Base-by-base conservation (phyloP, 2,797 vertebrate genomes). In the Eremophila alpestris region DNA sequence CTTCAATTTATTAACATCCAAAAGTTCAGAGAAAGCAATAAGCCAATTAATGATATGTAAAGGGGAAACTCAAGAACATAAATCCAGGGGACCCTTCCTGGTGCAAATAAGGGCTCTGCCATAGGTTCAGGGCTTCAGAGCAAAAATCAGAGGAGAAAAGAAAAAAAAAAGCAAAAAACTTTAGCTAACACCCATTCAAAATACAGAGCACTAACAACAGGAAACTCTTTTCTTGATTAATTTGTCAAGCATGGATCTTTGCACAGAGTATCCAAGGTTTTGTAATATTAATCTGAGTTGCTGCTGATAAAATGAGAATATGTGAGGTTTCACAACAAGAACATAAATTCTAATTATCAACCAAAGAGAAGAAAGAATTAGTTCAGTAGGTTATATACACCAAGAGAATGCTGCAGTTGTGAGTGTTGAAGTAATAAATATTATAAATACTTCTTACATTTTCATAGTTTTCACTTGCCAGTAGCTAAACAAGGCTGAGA, bases 331-430 rank as follows among this genome's bases (percentile, higher is more conserved):
- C 85, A 55, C 38, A 85, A 63, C 32, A 91, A 65, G 64, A 87
- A 78, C 56, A 92, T 93, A 92, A 88, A 96, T 93, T 79, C 85
- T 62, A 91, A 94, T 94, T 94, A 95, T 41, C 46, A 77, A 15
- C 59, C 24, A 86, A 79, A 75, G 38, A 88, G 74, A 95, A 92
- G 46, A 84, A 82, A 91, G 38, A 90, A 91, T 85, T 91, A 77
- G 46, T 93, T 84, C 45, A 78, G 82, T 17, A 86, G 70, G 40
- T 24, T 55, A 41, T 59, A 67, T 38, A 78, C 0, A 2, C 62
- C 83, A 84, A 77, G 79, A 75, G 16, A 90, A 79, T 63, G 41
- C 45, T 79, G 38, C 69, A 88, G 51, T n/a, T 86, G 41, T 80
- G 70, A 60, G 48, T 83, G 36, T 9, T 73, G 41, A 70, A 55